Evolutionary conservation across 2,888 invertebrate species (phyloP), one percentile per base, ranked within the genome.

Genomic region (Coelogynopora nodosa): DNA sequence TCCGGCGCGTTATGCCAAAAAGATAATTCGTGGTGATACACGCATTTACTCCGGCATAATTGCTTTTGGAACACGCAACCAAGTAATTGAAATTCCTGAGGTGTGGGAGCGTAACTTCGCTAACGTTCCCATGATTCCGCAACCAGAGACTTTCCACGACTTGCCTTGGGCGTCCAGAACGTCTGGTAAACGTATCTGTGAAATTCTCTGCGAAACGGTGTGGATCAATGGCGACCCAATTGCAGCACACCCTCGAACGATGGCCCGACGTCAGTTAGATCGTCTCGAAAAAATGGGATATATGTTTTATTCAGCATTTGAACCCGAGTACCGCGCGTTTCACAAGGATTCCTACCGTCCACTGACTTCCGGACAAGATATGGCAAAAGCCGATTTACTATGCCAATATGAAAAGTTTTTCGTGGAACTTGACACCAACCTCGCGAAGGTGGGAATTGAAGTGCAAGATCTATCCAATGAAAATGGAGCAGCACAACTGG

Each of bases 401-500:
- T 74, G n/a, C 27, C 80, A 86, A 30, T 86, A 84, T 86, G 30
- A 86, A 29, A 30, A 86, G 1, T 86, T 86, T 31, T 86, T 86
- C 27, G 30, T 86, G 30, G 82, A 86, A 27, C 0, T 27, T 18
- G 86, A 84, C 29, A 84, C 67, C 5, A 84, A 86, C 28, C n/a
- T 86, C 23, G n/a, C 18, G n/a, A 23, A 27, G 2, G 31, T 30
- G 1, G 86, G 82, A 27, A 85, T 86, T 5, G 29, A 83, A 13
- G 31, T 86, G 10, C 86, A 86, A 26, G 86, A 86, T 30, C 81
- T 83, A 82, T 84, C 29, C 27, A 83, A 23, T 29, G 86, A 86
- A 29, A 83, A 86, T 86, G 86, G 86, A 1, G 74, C 82, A 23
- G 86, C 81, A 1, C 86, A 86, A 86, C 27, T 86, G 26, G 86